These are phyloP conservation scores for Nothobranchius kuhntae DNA, from an alignment of 2,113 vertebrate species.

Conservation along the genomic window DNA sequence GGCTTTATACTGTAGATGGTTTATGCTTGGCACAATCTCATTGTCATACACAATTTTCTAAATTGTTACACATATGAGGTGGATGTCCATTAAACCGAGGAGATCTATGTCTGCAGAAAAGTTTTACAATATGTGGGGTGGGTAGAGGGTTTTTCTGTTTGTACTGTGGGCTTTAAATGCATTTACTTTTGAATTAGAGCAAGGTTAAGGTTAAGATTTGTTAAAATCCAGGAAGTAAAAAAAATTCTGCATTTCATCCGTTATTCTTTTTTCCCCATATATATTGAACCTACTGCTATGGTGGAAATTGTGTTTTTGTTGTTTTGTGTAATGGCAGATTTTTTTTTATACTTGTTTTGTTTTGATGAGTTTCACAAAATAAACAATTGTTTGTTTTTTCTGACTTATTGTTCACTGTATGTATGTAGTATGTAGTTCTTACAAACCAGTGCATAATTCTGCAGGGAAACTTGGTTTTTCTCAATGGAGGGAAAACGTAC, in stretches of 20 bases:
- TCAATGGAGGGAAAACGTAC: too few relatives aligned
- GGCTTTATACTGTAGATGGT: slow-evolving; percentile 18
- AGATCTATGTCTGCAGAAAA: slow-evolving; percentile 6
- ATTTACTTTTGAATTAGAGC: slow-evolving; percentile 20
- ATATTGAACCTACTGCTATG: not conserved
- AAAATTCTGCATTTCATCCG: slow-evolving; percentile 14
- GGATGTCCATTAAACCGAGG: slow-evolving; percentile 19
- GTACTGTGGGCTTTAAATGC: slow-evolving; percentile 15
- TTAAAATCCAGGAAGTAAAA: slow-evolving; percentile 3
- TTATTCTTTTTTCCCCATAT: slow-evolving; percentile 2
- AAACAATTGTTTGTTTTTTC: slow-evolving; percentile 50
- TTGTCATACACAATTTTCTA: slow-evolving; percentile 12
- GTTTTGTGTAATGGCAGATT: slow-evolving; percentile 33
- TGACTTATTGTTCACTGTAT: slow-evolving; percentile 24
- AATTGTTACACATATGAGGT: slow-evolving; percentile 32
- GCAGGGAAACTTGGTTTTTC: too few relatives aligned
- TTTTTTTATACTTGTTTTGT: slow-evolving; percentile 32
- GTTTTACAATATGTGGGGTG: not conserved
- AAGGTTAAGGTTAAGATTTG: not conserved
- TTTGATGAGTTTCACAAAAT: slow-evolving; percentile 52
- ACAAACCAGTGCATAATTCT: too few relatives aligned
- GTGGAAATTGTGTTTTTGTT: slow-evolving; percentile 33
- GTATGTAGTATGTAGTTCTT: not conserved
- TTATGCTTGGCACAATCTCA: slow-evolving; percentile 1
- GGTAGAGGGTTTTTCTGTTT: not conserved